Evolutionary conservation across 2,797 vertebrate species (phyloP), one percentile per base, ranked within the genome.

Genomic region (Halcyon smyrnensis): DNA sequence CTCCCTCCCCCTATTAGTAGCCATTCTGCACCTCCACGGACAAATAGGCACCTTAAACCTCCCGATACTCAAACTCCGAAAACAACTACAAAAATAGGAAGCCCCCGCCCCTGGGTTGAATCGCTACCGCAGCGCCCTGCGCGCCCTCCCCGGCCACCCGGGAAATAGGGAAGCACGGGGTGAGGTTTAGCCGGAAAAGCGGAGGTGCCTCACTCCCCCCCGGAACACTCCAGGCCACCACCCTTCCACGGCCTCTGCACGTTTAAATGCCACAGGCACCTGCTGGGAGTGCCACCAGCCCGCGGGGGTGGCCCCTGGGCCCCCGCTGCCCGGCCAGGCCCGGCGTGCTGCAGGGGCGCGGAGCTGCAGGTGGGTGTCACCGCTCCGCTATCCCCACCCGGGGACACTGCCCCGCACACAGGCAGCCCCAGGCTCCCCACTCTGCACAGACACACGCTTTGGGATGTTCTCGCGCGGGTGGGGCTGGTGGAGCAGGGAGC

Each of bases 391-490:
- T 13, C 46, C 21, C 57, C 43, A 2, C 2, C 4, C 0, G 19
- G 24, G 27, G 27, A 1, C 36, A 13, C 45, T 1, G 9, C 15
- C 39, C 85, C 18, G n/a, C 24, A 11, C 30, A 12, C 25, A 15
- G 65, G 37, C 34, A 50, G 43, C 21, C n/a, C n/a, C 27, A 3
- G 57, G 54, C 5, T 48, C 46, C 41, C 11, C 24, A 0, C 41
- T 2, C 19, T 11, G 41, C 77, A 15, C 46, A 15, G 46, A 8
- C 20, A 8, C 20, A 36, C 34, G 1, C 18, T 17, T 24, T 28
- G 3, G 50, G 34, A 5, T 79, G 34, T 21, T 18, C 3, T 3
- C 3, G 2, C 12, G 2, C 0, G 18, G 24, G 1, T 6, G 62
- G 48, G 74, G 54, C 70, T 32, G 24, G 20, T 9, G 37, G 25